These are phyloP conservation scores for Oithona nana DNA, from an alignment of 2,888 invertebrate genomes.

Conservation along the genomic window DNA sequence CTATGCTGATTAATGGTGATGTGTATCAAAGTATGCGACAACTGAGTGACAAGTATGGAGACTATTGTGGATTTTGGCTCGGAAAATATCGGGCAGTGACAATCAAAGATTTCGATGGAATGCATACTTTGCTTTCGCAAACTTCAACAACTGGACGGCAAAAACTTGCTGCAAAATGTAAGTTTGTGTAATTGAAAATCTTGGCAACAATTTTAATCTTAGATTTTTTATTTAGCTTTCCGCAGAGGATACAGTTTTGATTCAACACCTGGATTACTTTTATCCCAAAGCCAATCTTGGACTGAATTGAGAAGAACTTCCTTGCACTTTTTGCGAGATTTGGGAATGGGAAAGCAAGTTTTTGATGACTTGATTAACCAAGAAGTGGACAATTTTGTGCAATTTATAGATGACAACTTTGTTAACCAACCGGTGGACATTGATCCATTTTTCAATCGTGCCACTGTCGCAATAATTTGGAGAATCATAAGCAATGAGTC, in stretches of 20 bases:
- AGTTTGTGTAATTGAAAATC: too few species aligned
- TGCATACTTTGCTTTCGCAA: neutral
- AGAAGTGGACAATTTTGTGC: neutral
- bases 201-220: too few species aligned
- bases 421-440: neutral
- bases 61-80: neutral
- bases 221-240: neutral
- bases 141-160: neutral
- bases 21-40: neutral
- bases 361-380: neutral
- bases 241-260: neutral
- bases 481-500: neutral
- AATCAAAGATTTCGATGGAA: neutral
- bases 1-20: neutral
- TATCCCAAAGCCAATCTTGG: neutral
- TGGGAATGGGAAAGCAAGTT: neutral
- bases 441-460: neutral
- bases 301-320: neutral
- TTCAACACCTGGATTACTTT: neutral
- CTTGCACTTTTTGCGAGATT: neutral
- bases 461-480: neutral
- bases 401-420: neutral
- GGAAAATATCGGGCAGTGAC: neutral
- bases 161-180: too few species aligned
- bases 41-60: neutral